phyloP scores from a whole-genome alignment of 2,797 vertebrate genomes.

The Odontamblyopus rebecca region DNA sequence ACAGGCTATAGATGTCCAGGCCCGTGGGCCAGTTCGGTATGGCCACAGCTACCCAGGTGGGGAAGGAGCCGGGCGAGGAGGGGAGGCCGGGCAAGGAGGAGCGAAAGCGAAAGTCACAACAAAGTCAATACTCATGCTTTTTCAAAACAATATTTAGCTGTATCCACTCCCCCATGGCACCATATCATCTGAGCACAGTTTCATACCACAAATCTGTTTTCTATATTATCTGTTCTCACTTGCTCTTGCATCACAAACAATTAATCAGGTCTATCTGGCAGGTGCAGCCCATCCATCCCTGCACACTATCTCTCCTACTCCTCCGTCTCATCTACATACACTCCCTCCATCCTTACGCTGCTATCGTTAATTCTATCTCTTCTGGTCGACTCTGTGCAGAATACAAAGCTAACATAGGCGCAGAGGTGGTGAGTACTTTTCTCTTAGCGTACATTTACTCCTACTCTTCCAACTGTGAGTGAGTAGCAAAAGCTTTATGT shows the following conservation, averaged over 20 bases:
- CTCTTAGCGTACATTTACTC: no score
- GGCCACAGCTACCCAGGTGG: no score
- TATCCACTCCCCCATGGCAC: not conserved
- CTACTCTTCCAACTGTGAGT: no score
- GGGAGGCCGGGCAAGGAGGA: no score
- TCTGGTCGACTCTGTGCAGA: conserved; percentile 23
- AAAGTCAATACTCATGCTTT: not conserved
- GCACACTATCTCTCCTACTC: conserved; percentile 7
- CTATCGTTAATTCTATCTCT: conserved; percentile 47
- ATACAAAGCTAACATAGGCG: conserved; percentile 40
- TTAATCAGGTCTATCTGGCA: conserved; percentile 49
- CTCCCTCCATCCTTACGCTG: conserved; percentile 21
- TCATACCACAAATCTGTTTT: conserved; percentile 33
- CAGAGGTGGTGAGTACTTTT: no score
- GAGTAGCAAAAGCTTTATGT: no score
- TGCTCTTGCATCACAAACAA: conserved; percentile 39
- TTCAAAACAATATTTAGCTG: not conserved
- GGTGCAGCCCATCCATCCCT: conserved; percentile 43
- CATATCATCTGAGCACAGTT: conserved; percentile 14
- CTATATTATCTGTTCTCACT: conserved; percentile 38
- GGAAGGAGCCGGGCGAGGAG: no score
- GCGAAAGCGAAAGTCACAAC: not conserved
- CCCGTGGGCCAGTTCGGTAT: no score
- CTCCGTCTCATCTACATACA: conserved; percentile 47
- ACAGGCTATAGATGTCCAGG: no score